Evolutionary conservation across 2,797 vertebrate genomes (phyloP).

Genomic region (Chelidonichthys spinosus): DNA sequence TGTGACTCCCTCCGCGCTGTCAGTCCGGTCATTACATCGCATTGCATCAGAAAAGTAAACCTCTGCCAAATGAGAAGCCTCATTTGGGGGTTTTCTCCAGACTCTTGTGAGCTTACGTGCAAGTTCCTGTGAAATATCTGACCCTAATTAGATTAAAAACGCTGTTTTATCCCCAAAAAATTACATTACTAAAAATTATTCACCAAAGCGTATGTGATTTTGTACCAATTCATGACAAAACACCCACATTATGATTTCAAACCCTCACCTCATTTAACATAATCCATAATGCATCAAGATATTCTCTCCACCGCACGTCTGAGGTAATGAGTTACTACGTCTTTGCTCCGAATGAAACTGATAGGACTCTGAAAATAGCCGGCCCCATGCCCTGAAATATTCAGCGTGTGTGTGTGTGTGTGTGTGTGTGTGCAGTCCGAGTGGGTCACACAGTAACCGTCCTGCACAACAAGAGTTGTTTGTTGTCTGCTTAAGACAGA

Average conservation of each 20-base stretch:
- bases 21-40: slow-evolving; percentile 66
- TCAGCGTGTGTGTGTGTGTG: slow-evolving; percentile 56
- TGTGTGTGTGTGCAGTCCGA: slow-evolving; percentile 27
- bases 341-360: slow-evolving; percentile 73
- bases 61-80: slow-evolving; percentile 63
- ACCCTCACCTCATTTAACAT: slow-evolving; percentile 67
- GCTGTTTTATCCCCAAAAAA: slow-evolving; percentile 10
- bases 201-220: slow-evolving; percentile 11
- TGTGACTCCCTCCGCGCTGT: slow-evolving; percentile 16
- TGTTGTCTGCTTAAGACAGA: slow-evolving; percentile 66
- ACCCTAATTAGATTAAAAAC: background rate
- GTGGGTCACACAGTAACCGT: slow-evolving; percentile 55
- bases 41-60: slow-evolving; percentile 70
- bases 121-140: slow-evolving; percentile 20
- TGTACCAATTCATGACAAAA: slow-evolving; percentile 24
- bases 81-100: slow-evolving; percentile 40
- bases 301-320: slow-evolving; percentile 66
- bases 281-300: slow-evolving; percentile 75
- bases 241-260: slow-evolving; percentile 46
- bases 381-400: slow-evolving; percentile 77
- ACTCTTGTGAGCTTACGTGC: background rate
- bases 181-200: background rate
- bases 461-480: slow-evolving; percentile 62
- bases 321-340: slow-evolving; percentile 66
- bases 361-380: slow-evolving; percentile 81